Conservation (phyloP, 2,888 invertebrate species). For the Gerris lacustris region DNA sequence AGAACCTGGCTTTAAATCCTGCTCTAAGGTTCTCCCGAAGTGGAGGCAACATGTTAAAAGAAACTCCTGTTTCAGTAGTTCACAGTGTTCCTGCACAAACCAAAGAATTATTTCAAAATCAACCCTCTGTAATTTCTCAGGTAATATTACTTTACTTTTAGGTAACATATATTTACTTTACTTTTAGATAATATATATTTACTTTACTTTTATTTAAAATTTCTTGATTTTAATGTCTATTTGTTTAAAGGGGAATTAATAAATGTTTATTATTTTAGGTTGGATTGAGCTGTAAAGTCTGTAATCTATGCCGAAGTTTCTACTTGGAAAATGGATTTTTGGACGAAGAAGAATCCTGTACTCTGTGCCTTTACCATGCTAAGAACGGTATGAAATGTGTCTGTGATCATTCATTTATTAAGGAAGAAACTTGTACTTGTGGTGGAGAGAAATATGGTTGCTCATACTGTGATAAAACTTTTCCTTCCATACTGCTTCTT, state of each 20-base stretch:
- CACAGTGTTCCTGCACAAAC: not conserved
- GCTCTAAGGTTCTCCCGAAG: not conserved
- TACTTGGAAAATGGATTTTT: constrained; percentile 17
- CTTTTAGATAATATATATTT: not conserved
- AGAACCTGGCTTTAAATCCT: not conserved
- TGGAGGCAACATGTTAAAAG: not conserved
- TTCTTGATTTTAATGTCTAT: not conserved
- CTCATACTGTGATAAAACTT: constrained; percentile 15
- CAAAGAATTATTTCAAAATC: not conserved
- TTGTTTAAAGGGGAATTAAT: not conserved
- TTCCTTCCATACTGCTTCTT: constrained; percentile 16
- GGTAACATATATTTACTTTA: not conserved
- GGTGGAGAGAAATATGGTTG: constrained; percentile 8
- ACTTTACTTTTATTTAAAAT: not conserved
- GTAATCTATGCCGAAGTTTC: constrained; percentile 11
- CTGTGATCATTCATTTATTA: not conserved
- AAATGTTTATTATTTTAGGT: constrained; percentile 1
- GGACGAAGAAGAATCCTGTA: constrained; percentile 10
- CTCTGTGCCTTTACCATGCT: constrained; percentile 6
- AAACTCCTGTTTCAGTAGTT: not conserved
- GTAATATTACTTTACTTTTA: not conserved
- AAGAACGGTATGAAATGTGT: constrained; percentile 5
- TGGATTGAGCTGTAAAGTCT: not conserved
- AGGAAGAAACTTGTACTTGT: constrained; percentile 14
- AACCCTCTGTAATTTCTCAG: not conserved